Percentiles rank a stretch among this genome's conserved stretches.
These are phyloP conservation scores for Panurus biarmicus DNA, from an alignment of 2,113 vertebrate species.

Conservation along the genomic window DNA sequence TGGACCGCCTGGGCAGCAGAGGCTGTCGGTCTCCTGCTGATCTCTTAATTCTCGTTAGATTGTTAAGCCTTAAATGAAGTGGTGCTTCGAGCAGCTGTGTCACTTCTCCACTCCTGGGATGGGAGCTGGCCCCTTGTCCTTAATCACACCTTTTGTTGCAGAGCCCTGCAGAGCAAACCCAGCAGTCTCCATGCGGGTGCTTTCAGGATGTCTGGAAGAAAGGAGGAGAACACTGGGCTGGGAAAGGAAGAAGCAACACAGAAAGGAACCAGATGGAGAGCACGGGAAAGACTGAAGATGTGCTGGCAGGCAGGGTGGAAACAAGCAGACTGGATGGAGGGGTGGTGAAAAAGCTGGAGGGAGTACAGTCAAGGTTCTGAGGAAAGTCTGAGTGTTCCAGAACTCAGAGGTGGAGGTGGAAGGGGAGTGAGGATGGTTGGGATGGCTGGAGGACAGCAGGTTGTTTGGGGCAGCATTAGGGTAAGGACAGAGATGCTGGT, in stretches of 20 bases:
- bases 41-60: not conserved
- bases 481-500: not conserved
- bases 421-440: not conserved
- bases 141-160: not conserved
- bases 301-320: constrained; percentile 33
- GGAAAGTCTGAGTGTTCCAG: not conserved
- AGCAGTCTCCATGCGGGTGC: not conserved
- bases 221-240: constrained; percentile 3
- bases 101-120: not conserved
- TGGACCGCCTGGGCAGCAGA: not conserved
- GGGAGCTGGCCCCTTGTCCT: not conserved
- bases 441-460: not conserved
- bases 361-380: not conserved
- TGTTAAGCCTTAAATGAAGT: constrained; percentile 44
- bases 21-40: not conserved
- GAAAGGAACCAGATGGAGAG: constrained; percentile 37
- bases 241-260: not conserved
- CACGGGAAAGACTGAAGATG: not conserved
- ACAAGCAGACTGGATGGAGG: constrained; percentile 21
- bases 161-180: not conserved
- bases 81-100: not conserved
- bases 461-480: not conserved
- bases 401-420: not conserved
- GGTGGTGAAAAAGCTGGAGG: not conserved
- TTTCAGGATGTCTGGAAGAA: not conserved